A percentile compares a stretch with the other conserved stretches of the same genome.
These are phyloP conservation scores for Molossus molossus DNA, from an alignment of 2,797 vertebrate genomes.

Conservation along the genomic window DNA sequence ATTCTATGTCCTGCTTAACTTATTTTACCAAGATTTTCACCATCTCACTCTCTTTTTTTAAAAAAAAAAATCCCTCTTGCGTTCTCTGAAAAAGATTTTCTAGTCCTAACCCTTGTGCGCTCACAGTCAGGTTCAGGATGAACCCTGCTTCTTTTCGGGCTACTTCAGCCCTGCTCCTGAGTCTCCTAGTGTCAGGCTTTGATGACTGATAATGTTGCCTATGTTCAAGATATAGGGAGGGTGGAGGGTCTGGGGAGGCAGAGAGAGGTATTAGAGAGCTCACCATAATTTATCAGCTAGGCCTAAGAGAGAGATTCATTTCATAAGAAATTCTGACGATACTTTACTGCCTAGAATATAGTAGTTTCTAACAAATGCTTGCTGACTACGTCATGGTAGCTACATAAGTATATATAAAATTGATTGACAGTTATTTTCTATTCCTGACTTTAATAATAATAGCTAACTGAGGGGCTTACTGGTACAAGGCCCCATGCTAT, in stretches of 20 bases:
- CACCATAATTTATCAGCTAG: neutral
- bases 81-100: neutral
- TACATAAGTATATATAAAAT: neutral
- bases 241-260: neutral
- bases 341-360: slow-evolving; percentile 5
- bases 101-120: neutral
- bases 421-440: slow-evolving; percentile 39
- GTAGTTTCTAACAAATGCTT: neutral
- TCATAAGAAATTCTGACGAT: neutral
- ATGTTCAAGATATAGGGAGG: neutral
- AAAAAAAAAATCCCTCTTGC: neutral
- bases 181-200: neutral
- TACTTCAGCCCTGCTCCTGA: neutral
- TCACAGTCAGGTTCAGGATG: neutral
- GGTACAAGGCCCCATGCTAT: neutral
- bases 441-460: slow-evolving; percentile 50
- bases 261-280: neutral
- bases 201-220: neutral
- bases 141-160: neutral
- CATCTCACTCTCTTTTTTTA: neutral
- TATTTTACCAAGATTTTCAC: neutral
- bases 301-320: neutral
- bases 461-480: neutral
- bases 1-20: neutral
- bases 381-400: neutral